phyloP scores from a whole-genome alignment of 1,140 invertebrate species.

The Lysiphlebus fabarum region DNA sequence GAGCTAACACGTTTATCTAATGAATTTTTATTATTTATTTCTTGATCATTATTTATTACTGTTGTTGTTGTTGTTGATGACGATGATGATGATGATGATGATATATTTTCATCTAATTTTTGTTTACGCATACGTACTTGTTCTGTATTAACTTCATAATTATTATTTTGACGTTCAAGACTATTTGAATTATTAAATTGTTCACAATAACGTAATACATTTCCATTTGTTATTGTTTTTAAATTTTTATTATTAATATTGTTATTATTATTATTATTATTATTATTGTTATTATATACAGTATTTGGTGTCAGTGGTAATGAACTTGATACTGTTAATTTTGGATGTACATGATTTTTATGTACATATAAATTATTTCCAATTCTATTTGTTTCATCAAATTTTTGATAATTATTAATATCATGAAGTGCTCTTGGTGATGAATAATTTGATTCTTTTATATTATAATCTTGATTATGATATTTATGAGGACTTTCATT shows the following conservation, averaged over 20 bases:
- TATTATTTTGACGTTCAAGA: constrained; percentile 10
- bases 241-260: too few species aligned
- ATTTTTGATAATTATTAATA: constrained; percentile 44
- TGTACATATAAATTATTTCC: constrained; percentile 25
- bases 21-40: constrained; percentile 14
- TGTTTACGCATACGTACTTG: constrained; percentile 26
- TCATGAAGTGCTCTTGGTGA: constrained; percentile 45
- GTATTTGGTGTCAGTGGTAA: constrained; percentile 41
- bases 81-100: constrained; percentile 12
- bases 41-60: constrained; percentile 28
- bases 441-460: constrained; percentile 46
- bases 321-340: constrained; percentile 41
- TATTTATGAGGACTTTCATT: constrained; percentile 35
- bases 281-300: constrained; percentile 42
- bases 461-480: constrained; percentile 38
- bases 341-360: constrained; percentile 38
- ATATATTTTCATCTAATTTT: constrained; percentile 22
- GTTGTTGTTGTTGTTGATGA: not conserved
- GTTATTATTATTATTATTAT: too few species aligned
- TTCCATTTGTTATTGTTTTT: constrained; percentile 39
- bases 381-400: constrained; percentile 34
- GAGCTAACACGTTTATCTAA: constrained; percentile 28
- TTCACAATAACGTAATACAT: constrained; percentile 42
- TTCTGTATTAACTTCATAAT: constrained; percentile 10
- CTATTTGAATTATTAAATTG: constrained; percentile 30